Percentiles rank a stretch among this genome's conserved stretches.
Conservation (phyloP, 1,140 invertebrate species). For the Mactra quadrangularis region DNA sequence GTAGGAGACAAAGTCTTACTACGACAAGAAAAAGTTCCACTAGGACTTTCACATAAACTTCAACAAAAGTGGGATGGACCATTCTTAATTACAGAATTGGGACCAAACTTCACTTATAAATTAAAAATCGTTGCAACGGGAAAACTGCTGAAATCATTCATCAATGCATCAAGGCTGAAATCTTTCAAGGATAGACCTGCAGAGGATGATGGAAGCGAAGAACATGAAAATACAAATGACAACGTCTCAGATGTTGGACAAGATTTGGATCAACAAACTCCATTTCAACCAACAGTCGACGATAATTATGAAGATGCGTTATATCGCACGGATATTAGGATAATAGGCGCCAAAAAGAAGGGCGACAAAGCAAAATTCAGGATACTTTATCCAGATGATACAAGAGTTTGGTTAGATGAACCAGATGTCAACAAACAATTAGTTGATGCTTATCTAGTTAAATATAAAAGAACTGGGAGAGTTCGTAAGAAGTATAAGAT, state of each 20-base stretch:
- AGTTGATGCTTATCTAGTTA: slow-evolving; percentile 1
- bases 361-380: background rate
- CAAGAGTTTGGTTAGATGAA: background rate
- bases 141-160: slow-evolving; percentile 12
- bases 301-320: slow-evolving; percentile 16
- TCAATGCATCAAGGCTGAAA: background rate
- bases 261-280: slow-evolving; percentile 10
- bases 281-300: slow-evolving; percentile 19
- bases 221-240: background rate
- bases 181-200: background rate
- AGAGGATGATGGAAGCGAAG: slow-evolving; percentile 31
- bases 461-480: background rate
- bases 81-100: slow-evolving; percentile 12
- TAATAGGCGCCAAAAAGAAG: background rate
- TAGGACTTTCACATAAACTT: slow-evolving; percentile 5
- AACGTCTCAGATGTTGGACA: slow-evolving; percentile 9
- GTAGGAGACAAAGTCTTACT: slow-evolving; percentile 16
- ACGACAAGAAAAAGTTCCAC: background rate
- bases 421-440: background rate
- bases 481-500: background rate
- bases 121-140: background rate
- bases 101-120: slow-evolving; percentile 36
- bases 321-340: background rate
- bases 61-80: slow-evolving; percentile 9
- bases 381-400: background rate